phyloP scores from a whole-genome alignment of 2,113 vertebrate genomes.

The Carassius gibelio region DNA sequence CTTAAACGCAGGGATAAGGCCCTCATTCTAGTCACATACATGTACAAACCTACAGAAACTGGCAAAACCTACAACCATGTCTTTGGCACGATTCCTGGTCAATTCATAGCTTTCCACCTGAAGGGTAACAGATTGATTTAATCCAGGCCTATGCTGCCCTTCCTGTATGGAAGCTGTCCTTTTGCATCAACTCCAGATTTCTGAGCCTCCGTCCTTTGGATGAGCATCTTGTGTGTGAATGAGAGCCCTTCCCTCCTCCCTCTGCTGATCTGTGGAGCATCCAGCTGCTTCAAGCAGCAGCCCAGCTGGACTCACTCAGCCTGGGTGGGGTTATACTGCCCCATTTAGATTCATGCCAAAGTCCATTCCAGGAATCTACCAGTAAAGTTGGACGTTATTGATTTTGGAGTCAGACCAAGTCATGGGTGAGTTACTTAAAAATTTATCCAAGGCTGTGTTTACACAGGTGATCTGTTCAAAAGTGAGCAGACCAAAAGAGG shows the following conservation, averaged over 20 bases:
- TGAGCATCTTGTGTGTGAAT: constrained; percentile 41
- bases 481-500: neutral
- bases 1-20: neutral
- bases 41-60: constrained; percentile 43
- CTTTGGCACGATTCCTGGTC: constrained; percentile 17
- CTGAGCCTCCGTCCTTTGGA: constrained; percentile 39
- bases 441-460: neutral
- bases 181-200: constrained; percentile 44
- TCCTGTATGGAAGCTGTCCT: constrained; percentile 48
- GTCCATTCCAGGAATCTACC: constrained; percentile 11
- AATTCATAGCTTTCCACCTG: constrained; percentile 26
- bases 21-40: neutral
- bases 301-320: constrained; percentile 32
- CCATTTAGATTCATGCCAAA: constrained; percentile 12
- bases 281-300: constrained; percentile 28
- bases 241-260: constrained; percentile 18
- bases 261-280: constrained; percentile 11
- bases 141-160: constrained; percentile 5
- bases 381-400: neutral
- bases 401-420: neutral
- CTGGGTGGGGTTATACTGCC: constrained; percentile 16
- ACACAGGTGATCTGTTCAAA: neutral
- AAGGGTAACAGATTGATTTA: constrained; percentile 36
- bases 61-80: constrained; percentile 4
- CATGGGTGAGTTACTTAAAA: neutral